Conservation (phyloP, 37 sponge, comb jelly and placozoan genomes). For the Oopsacas minuta region DNA sequence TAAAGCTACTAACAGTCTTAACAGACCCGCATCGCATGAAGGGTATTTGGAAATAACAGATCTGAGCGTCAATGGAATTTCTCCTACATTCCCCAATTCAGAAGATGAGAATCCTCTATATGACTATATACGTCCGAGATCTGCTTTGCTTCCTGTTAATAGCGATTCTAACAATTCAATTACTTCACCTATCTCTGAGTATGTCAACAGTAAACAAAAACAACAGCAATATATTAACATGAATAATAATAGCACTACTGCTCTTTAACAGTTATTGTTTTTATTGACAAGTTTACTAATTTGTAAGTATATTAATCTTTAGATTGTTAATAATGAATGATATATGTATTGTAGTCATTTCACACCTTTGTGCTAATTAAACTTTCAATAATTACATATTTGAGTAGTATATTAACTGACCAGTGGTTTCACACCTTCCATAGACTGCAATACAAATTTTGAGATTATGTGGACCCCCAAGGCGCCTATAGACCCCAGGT, state of each 20-base stretch:
- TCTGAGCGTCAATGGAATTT: neutral
- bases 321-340: too few relatives aligned
- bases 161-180: neutral
- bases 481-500: too few relatives aligned
- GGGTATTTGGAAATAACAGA: neutral
- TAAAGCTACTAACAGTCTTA: neutral
- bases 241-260: neutral
- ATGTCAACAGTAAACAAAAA: neutral
- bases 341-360: too few relatives aligned
- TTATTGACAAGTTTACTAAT: too few relatives aligned
- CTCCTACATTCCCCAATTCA: neutral
- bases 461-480: too few relatives aligned
- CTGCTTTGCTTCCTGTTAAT: neutral
- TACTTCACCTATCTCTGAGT: neutral
- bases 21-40: neutral
- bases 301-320: too few relatives aligned
- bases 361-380: too few relatives aligned
- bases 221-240: neutral
- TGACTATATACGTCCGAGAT: neutral
- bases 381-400: too few relatives aligned
- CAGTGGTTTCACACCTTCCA: too few relatives aligned
- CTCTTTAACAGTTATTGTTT: too few relatives aligned
- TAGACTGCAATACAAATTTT: too few relatives aligned
- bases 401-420: too few relatives aligned
- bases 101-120: neutral